Conservation (phyloP, 2,113 vertebrate genomes). For the Sylvia atricapilla region DNA sequence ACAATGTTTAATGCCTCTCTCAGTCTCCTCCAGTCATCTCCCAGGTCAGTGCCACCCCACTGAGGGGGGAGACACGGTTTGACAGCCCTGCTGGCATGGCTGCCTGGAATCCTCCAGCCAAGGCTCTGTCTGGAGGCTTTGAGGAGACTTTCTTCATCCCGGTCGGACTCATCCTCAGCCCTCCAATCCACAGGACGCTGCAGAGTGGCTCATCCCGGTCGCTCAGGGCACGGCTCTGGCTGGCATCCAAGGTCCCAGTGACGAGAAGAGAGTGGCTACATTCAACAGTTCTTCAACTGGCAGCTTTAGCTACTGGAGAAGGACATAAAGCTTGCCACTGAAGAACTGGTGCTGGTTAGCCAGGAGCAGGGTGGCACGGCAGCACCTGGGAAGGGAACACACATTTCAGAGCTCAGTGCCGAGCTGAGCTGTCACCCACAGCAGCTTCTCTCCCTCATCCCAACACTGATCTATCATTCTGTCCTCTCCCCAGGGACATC, state of each 20-base stretch:
- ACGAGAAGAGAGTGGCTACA: constrained; percentile 84
- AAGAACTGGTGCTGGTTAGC: constrained; percentile 99
- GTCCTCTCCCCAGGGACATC: background rate
- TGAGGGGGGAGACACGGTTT: rapidly evolving
- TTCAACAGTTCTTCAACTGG: constrained; percentile 99
- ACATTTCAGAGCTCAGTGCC: background rate
- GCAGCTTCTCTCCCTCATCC: background rate
- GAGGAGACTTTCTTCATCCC: background rate
- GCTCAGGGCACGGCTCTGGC: background rate
- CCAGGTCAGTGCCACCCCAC: background rate
- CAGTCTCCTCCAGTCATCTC: background rate
- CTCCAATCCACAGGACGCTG: background rate
- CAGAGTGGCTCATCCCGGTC: background rate
- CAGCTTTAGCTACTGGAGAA: constrained; percentile 97
- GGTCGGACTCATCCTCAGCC: background rate
- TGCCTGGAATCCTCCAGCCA: background rate
- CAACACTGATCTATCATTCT: background rate
- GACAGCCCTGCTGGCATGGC: background rate
- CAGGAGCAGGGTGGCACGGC: constrained; percentile 64
- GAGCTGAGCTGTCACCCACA: background rate
- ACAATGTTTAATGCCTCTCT: constrained; percentile 37
- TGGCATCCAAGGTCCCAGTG: background rate
- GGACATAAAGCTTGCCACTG: constrained; percentile 99
- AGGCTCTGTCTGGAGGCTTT: background rate
- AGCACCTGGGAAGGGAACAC: constrained; percentile 26